Conservation (phyloP, 1,140 invertebrate genomes). For the Thalassaphorura encarpata region DNA sequence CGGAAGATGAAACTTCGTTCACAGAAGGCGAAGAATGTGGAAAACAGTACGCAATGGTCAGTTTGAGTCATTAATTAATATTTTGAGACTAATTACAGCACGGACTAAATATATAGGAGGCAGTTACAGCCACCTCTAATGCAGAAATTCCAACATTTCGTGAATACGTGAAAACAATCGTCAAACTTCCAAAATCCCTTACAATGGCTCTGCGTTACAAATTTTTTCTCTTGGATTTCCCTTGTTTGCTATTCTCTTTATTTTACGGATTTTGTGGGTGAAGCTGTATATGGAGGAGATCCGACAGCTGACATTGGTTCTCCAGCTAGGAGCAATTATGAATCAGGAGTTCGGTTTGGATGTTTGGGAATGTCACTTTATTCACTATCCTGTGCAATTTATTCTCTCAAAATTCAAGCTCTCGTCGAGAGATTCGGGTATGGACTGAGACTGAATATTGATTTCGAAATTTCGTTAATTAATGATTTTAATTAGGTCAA, state of each 20-base stretch:
- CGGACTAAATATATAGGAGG: too few species aligned
- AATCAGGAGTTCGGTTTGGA: slow-evolving; percentile 84
- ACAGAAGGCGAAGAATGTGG: too few species aligned
- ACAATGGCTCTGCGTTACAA: slow-evolving; percentile 80
- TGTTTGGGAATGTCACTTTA: slow-evolving; percentile 97
- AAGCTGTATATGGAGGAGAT: slow-evolving; percentile 86
- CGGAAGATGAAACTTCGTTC: too few species aligned
- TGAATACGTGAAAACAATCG: slow-evolving; percentile 77
- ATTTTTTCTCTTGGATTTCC: slow-evolving; percentile 96
- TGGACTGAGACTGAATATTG: background rate
- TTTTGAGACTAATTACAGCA: too few species aligned
- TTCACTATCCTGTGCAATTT: slow-evolving; percentile 84
- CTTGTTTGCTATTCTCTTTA: slow-evolving; percentile 94
- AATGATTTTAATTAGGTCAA: slow-evolving; percentile 52
- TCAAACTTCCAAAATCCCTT: slow-evolving; percentile 78
- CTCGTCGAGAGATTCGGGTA: slow-evolving; percentile 74
- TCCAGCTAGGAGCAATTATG: slow-evolving; percentile 53
- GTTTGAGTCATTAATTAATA: too few species aligned
- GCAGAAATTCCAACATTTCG: slow-evolving; percentile 35
- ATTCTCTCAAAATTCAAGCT: slow-evolving; percentile 79
- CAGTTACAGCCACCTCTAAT: too few species aligned
- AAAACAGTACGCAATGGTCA: too few species aligned
- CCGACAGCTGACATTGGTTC: slow-evolving; percentile 64
- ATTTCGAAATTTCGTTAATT: background rate
- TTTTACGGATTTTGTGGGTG: slow-evolving; percentile 94